Evolutionary conservation across 2,113 vertebrate species (phyloP), one percentile per base, ranked within the genome.

Genomic region (Vulpes ferrilata): DNA sequence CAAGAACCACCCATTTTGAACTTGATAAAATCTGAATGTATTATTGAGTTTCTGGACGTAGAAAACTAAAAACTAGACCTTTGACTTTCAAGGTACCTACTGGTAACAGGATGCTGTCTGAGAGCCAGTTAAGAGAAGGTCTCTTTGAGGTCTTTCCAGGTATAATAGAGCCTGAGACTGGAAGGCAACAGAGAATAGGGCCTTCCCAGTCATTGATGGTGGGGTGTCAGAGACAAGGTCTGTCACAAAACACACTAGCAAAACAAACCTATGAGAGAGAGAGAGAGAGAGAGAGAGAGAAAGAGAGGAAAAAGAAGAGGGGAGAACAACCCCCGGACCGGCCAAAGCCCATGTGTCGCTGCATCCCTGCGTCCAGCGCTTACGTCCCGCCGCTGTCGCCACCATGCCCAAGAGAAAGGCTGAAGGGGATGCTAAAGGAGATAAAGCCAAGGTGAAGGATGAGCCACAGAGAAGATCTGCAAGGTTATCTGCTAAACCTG

Each of bases 221-320:
- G 62, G 48, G 23, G 13, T 57, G 8, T 53, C 48, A 65, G 62
- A 90, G 57, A 76, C 22, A 78, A 93, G 16, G 22, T 22, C n/a
- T 84, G 38, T 65, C 57, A 95, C 13, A 78, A 90, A 60, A 88
- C 11, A 35, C 32, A 25, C 13, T 78, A 69, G 9, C 57, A 35
- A 25, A 35, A 43, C 43, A 43, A 43, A 43, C 43, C 43, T 43
- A 7, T 7, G 16, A 16, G 2, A 71, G 7, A 11, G 43, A 43
- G 43, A 43, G 43, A 43, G 4, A 20, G 3, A 3, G 10, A 43
- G 17, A 15, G 43, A 43, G 43, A 43, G 4, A 20, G 3, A 3
- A 7, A 43, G 17, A 15, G 15, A 57, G 3, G 0, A 7, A 43
- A 43, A 43, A 43, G 17, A 7, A 4, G 3, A 20, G 2, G 11